Conservation (phyloP, 2,888 invertebrate species). For the Dione vanillae region DNA sequence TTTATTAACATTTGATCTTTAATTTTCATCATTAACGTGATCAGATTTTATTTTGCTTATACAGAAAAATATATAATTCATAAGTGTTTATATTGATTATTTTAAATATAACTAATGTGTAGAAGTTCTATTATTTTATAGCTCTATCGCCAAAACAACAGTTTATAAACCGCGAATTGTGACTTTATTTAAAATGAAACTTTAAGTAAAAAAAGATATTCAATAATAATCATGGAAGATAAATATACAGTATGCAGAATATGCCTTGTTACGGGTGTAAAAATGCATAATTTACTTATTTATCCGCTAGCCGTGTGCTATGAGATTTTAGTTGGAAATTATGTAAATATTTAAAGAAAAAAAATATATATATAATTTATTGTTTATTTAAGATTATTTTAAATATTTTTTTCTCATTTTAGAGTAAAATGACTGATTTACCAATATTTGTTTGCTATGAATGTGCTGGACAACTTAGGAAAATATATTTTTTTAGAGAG, state of each 20-base stretch:
- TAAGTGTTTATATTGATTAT: slow-evolving; percentile 12
- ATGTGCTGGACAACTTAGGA: slow-evolving; percentile 65
- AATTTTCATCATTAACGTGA: slow-evolving; percentile 38
- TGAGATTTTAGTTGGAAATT: slow-evolving; percentile 61
- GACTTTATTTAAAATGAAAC: slow-evolving; percentile 52
- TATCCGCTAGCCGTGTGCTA: slow-evolving; percentile 65
- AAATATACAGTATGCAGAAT: slow-evolving; percentile 67
- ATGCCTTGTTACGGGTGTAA: slow-evolving; percentile 67
- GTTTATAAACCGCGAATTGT: slow-evolving; percentile 60
- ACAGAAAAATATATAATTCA: slow-evolving; percentile 19
- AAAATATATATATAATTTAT: neutral
- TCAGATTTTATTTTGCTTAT: slow-evolving; percentile 27
- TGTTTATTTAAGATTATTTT: neutral
- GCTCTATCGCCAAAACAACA: slow-evolving; percentile 56
- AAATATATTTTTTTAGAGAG: slow-evolving; percentile 66
- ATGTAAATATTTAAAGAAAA: slow-evolving; percentile 58
- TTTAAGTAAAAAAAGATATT: slow-evolving; percentile 38
- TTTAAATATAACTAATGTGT: slow-evolving; percentile 20
- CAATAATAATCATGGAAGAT: slow-evolving; percentile 58
- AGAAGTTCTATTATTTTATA: slow-evolving; percentile 77
- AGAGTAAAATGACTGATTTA: slow-evolving; percentile 49
- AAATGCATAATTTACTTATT: slow-evolving; percentile 61
- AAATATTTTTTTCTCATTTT: slow-evolving; percentile 26
- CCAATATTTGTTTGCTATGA: slow-evolving; percentile 66
- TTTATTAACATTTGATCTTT: slow-evolving; percentile 14